Percentiles rank a stretch among this genome's conserved stretches.
These are phyloP conservation scores for Greenwoodochromis staneri DNA, from an alignment of 2,113 vertebrate species.

Conservation along the genomic window DNA sequence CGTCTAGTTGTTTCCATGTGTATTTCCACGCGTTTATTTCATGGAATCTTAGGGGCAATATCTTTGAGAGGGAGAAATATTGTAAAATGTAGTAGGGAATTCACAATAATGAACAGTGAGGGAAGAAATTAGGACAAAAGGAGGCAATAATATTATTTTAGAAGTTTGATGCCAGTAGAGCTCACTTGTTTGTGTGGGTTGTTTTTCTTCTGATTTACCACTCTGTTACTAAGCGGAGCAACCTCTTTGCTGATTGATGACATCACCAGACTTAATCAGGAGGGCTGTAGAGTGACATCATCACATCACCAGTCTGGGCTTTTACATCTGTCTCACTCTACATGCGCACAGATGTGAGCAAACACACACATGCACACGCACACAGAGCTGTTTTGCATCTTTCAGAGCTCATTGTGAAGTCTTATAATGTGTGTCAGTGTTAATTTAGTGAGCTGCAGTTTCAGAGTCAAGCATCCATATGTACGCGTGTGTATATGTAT, in stretches of 20 bases:
- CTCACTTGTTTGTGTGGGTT: not conserved
- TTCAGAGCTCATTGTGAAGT: slow-evolving; percentile 46
- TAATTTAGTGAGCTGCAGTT: slow-evolving; percentile 94
- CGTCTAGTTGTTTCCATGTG: not conserved
- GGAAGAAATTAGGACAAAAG: not conserved
- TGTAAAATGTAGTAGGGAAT: not conserved
- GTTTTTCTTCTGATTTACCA: slow-evolving; percentile 35
- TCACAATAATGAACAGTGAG: not conserved
- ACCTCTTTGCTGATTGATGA: slow-evolving; percentile 60
- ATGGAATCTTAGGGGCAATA: not conserved
- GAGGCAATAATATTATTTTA: not conserved
- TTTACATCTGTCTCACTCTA: not conserved
- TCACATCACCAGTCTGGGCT: slow-evolving; percentile 20
- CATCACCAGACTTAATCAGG: slow-evolving; percentile 48
- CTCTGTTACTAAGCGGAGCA: slow-evolving; percentile 21
- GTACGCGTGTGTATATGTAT: slow-evolving; percentile 65
- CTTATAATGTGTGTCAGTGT: slow-evolving; percentile 88
- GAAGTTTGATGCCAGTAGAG: not conserved
- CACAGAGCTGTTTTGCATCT: slow-evolving; percentile 5
- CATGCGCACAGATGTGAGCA: not conserved
- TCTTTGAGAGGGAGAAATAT: not conserved
- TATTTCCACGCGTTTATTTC: not conserved
- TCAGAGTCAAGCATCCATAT: slow-evolving; percentile 47
- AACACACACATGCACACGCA: not conserved
- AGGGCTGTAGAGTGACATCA: slow-evolving; percentile 36